A percentile compares a stretch with the other conserved stretches of the same genome.
Evolutionary conservation across 2,888 invertebrate genomes (phyloP).

Genomic region (Heteropelma amictum): DNA sequence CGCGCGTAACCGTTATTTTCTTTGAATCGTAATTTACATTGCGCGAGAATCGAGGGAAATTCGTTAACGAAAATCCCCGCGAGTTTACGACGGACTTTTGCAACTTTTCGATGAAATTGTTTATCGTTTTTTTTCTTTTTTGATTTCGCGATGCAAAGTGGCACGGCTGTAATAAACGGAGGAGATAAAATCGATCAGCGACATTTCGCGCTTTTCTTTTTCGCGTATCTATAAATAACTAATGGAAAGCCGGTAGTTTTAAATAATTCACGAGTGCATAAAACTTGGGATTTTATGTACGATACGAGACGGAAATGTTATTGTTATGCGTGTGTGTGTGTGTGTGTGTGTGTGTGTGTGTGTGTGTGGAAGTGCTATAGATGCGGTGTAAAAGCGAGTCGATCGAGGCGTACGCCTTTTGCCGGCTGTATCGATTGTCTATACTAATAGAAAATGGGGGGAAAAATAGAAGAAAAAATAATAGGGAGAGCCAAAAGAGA

Average conservation of each 20-base stretch:
- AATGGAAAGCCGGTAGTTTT: slow-evolving; percentile 27
- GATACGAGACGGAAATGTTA: slow-evolving; percentile 19
- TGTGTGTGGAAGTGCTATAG: slow-evolving; percentile 1
- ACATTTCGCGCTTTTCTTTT: slow-evolving; percentile 21
- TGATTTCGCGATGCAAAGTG: too few relatives aligned
- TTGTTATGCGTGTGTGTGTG: too few relatives aligned
- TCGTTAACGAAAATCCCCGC: too few relatives aligned
- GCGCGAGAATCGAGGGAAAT: too few relatives aligned
- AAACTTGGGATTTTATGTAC: slow-evolving; percentile 45
- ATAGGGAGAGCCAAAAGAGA: slow-evolving; percentile 2
- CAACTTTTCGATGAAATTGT: too few relatives aligned
- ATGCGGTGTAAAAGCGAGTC: neutral
- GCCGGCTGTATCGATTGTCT: slow-evolving; percentile 44
- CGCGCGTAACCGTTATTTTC: too few relatives aligned
- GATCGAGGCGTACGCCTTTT: slow-evolving; percentile 2
- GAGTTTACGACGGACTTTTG: too few relatives aligned
- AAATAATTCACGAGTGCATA: slow-evolving; percentile 45
- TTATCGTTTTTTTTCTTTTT: too few relatives aligned
- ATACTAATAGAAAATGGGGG: too few relatives aligned
- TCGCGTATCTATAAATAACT: slow-evolving; percentile 45
- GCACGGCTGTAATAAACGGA: neutral
- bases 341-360: too few relatives aligned
- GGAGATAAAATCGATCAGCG: slow-evolving; percentile 40
- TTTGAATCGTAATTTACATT: too few relatives aligned
- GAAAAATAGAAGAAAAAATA: neutral